These are phyloP conservation scores for Lucifuga dentata DNA, from an alignment of 2,113 vertebrate species.

Conservation along the genomic window DNA sequence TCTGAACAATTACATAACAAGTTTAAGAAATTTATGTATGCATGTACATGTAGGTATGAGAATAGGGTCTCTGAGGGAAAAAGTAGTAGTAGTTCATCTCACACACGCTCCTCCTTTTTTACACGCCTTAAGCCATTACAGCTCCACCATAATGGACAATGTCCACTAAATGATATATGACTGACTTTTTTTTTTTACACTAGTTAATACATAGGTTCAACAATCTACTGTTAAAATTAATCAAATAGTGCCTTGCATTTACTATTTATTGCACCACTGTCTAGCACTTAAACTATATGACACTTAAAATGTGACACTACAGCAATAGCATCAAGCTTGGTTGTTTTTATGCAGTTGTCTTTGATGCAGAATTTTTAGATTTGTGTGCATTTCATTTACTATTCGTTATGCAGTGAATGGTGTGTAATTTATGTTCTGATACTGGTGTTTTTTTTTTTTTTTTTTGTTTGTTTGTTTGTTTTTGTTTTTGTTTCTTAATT, in stretches of 20 bases:
- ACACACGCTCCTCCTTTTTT: no score
- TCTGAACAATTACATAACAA: no score
- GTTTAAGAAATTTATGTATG: no score
- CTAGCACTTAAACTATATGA: slow-evolving; percentile 32
- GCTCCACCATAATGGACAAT: no score
- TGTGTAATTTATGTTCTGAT: slow-evolving; percentile 17
- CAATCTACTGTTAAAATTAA: not conserved
- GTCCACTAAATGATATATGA: no score
- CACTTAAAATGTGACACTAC: not conserved
- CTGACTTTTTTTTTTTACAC: no score
- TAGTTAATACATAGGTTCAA: not conserved
- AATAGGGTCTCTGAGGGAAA: no score
- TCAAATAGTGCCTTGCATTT: slow-evolving; percentile 4
- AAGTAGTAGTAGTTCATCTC: no score
- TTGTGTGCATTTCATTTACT: slow-evolving; percentile 8
- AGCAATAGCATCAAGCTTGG: not conserved
- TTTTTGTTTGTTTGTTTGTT: no score
- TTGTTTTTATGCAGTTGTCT: slow-evolving; percentile 8
- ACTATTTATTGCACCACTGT: not conserved
- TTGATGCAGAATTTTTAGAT: not conserved
- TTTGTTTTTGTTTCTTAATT: no score
- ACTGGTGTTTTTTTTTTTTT: not conserved
- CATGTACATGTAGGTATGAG: no score
- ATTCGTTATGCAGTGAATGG: slow-evolving; percentile 3
- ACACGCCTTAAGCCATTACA: no score